These are phyloP conservation scores for Syrista parreyssii DNA, from an alignment of 2,888 invertebrate genomes.

Conservation along the genomic window DNA sequence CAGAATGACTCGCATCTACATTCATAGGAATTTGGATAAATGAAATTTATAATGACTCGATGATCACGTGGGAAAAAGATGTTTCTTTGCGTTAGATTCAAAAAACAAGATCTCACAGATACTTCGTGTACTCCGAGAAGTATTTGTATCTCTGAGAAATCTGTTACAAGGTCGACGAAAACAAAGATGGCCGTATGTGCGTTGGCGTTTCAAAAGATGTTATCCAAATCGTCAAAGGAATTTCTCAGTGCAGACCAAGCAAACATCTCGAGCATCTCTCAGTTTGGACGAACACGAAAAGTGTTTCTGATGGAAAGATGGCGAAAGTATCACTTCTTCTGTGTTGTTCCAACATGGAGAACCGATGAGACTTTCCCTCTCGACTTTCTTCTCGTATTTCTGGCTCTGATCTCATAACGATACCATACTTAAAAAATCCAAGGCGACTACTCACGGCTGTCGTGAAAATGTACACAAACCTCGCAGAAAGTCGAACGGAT, in stretches of 20 bases:
- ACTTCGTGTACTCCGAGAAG: background rate
- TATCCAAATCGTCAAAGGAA: background rate
- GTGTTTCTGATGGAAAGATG: background rate
- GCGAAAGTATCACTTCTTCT: background rate
- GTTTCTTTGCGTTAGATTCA: background rate
- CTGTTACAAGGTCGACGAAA: background rate
- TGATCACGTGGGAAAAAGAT: background rate
- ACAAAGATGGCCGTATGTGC: background rate
- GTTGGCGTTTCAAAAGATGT: background rate
- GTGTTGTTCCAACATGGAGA: background rate
- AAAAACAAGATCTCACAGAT: background rate
- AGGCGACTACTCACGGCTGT: background rate
- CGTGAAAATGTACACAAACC: background rate
- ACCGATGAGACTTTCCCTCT: constrained; percentile 32
- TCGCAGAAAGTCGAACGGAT: background rate
- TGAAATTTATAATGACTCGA: background rate
- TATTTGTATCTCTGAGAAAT: background rate
- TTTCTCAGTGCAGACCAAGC: background rate
- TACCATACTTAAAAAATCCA: background rate
- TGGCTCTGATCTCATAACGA: constrained; percentile 32
- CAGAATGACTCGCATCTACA: background rate
- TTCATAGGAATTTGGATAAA: too few relatives aligned
- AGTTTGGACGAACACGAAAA: background rate
- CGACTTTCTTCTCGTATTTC: constrained; percentile 39
- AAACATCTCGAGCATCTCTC: background rate